Base-by-base conservation (phyloP, 2,888 invertebrate species). In the Diarsia mendica region DNA sequence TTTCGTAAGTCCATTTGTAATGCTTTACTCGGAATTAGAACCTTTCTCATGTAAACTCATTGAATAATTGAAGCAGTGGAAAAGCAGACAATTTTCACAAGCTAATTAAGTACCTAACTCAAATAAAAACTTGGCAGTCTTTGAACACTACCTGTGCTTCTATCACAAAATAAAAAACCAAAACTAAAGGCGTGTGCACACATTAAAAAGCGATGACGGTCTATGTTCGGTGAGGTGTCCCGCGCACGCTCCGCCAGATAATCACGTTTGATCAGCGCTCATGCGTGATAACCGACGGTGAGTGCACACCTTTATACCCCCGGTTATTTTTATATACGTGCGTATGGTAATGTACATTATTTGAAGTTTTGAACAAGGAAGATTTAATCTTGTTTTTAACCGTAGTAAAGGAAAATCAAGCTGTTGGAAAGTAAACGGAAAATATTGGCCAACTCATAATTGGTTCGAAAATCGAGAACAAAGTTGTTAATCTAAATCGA, bases 261-360 rank as follows among this genome's bases (percentile, higher is more conserved):
- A 92, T 92, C 91, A 84, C 90, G 93, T 94, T 94, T 94, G 94
- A 94, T 94, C 93, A 93, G 92, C 92, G 85, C 82, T 92, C 94
- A 93, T 92, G 94, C 92, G 93, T 92, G 89, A 83, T 77, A 86
- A 82, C 85, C 88, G 75, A 71, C 69, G 72, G 85, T 90, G 88
- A 87, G 85, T 88, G 83, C 88, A 82, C 87, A 85, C 90, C 89
- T 87, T 89, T 90, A 90, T 80, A 81, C 74, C 84, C 75, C 75
- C 82, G 67, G 85, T 88, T 92, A 92, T 92, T 90, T 92, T 91
- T 90, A 87, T 90, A 87, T 77, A 88, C 63, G 75, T 87, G 76
- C 79, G 74, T 84, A 67, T 66, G 65, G 49, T 64, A 67, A 64
- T 64, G 72, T 79, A 68, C 44, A 33, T 68, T 77, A 72, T 76